Evolutionary conservation across 2,797 vertebrate species (phyloP).

Genomic region (Neosilurus hyrtlii): DNA sequence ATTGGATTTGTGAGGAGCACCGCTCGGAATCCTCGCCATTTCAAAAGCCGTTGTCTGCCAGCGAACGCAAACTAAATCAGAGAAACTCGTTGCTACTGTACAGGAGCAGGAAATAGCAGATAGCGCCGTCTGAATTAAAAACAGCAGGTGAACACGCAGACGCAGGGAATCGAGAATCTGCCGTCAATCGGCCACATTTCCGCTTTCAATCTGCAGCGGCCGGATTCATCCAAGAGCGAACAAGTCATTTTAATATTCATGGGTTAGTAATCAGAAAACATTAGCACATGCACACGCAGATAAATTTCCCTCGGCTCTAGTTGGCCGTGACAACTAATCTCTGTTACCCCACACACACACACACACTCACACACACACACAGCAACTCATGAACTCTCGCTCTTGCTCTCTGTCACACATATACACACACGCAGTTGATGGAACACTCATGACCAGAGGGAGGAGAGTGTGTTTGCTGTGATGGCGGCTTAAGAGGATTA

Average conservation of each 20-base stretch:
- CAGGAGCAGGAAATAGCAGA: slow-evolving; percentile 56
- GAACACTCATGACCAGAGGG: slow-evolving; percentile 71
- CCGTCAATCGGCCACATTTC: slow-evolving; percentile 4
- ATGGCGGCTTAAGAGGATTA: slow-evolving; percentile 78
- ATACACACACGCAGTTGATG: slow-evolving; percentile 55
- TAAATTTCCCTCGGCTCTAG: slow-evolving; percentile 54
- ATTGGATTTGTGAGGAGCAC: slow-evolving; percentile 70
- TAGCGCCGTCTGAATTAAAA: slow-evolving; percentile 36
- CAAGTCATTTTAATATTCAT: slow-evolving; percentile 48
- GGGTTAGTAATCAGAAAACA: slow-evolving; percentile 70
- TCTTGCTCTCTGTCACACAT: neutral
- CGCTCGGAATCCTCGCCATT: slow-evolving; percentile 63
- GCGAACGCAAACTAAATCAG: slow-evolving; percentile 42
- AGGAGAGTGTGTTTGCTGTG: slow-evolving; percentile 57
- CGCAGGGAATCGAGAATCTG: neutral
- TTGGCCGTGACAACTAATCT: slow-evolving; percentile 72
- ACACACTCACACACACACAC: neutral
- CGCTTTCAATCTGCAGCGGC: neutral
- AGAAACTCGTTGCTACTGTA: slow-evolving; percentile 24
- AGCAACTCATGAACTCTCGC: neutral
- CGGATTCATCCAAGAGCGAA: slow-evolving; percentile 4
- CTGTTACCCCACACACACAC: slow-evolving; percentile 53
- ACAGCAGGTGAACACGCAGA: slow-evolving; percentile 3
- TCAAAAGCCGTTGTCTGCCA: slow-evolving; percentile 69
- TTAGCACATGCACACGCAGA: slow-evolving; percentile 32